These are phyloP conservation scores for Xiphydria camelus DNA, from an alignment of 2,888 invertebrate species.

Conservation along the genomic window DNA sequence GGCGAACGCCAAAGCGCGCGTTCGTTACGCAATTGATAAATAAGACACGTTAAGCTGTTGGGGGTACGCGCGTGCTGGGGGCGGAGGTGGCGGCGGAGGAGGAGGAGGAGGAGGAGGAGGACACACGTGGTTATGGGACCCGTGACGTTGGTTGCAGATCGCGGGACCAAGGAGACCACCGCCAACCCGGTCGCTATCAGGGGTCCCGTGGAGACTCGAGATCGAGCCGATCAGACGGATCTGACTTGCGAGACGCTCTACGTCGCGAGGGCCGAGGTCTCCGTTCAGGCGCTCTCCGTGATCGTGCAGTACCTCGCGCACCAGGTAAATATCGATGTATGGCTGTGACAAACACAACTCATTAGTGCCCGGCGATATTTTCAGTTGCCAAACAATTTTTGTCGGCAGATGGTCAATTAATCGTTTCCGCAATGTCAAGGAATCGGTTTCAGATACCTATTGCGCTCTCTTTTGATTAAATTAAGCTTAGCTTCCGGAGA, in stretches of 20 bases:
- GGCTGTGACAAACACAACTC: too few species aligned
- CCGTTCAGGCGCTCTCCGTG: conserved; percentile 81
- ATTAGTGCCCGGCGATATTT: too few species aligned
- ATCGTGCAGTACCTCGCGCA: conserved; percentile 81
- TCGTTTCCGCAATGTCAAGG: too few species aligned
- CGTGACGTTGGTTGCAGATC: conserved; percentile 38
- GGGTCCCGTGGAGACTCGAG: conserved; percentile 48
- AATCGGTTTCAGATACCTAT: too few species aligned
- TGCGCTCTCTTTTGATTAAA: too few species aligned
- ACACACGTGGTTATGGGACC: conserved; percentile 41
- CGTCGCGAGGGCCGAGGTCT: conserved; percentile 62
- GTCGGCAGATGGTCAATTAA: too few species aligned
- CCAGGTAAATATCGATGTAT: conserved; percentile 53
- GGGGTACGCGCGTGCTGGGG: neutral
- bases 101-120: too few species aligned
- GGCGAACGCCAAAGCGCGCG: too few species aligned
- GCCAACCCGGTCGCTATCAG: conserved; percentile 3
- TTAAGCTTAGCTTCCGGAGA: too few species aligned
- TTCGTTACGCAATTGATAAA: too few species aligned
- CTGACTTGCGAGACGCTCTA: conserved; percentile 38
- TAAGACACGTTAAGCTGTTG: neutral
- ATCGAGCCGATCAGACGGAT: conserved; percentile 57
- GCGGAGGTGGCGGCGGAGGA: too few species aligned
- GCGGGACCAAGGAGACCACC: conserved; percentile 11
- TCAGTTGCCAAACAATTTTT: too few species aligned